Base-by-base conservation (phyloP, 2,888 invertebrate genomes). In the Drosophila leonis region DNA sequence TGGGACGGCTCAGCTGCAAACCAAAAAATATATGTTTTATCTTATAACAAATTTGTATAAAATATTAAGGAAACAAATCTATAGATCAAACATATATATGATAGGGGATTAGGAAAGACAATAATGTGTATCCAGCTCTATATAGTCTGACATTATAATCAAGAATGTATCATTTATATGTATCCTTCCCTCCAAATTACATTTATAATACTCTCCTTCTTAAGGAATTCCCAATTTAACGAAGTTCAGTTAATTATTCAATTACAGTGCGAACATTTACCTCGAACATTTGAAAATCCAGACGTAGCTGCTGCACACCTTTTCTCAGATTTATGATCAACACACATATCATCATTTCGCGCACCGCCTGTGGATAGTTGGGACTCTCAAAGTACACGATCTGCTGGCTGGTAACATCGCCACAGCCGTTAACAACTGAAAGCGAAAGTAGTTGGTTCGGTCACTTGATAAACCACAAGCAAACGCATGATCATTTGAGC, bases 301-400 rank as follows among this genome's bases (percentile, higher is more conserved):
- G 92, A 46, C 96, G 93, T 78, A 97, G 93, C 91, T 97, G 97
- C 75, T 94, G 94, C 18, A 97, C 94, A 69, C 94, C 94, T 4
- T 93, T 92, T 24, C 94, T 94, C n/a, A 94, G 87, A 72, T 95
- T 94, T 8, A 97, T 92, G 42, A 94, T 94, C 56, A 96, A 93
- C 9, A 94, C 94, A 90, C 97, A 97, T 0, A 95, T 94, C 44
- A 96, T 91, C 67, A 94, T 94, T 59, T 95, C 94, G 5, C 93
- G 92, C 51, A 93, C 94, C 2, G 95, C 94, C 27, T 94, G 93
- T 1, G 96, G 96, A 85, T 95, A 96, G 54, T 94, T 95, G 2
- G 95, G 95, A 89, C 95, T 96, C 61, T 95, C 95, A 84, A 97
- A 96, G 93, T 97, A 96, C 1, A 95, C 95, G 65, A 94, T 94